Conservation (phyloP, 2,888 invertebrate genomes). For the Leptinotarsa tumamoca region DNA sequence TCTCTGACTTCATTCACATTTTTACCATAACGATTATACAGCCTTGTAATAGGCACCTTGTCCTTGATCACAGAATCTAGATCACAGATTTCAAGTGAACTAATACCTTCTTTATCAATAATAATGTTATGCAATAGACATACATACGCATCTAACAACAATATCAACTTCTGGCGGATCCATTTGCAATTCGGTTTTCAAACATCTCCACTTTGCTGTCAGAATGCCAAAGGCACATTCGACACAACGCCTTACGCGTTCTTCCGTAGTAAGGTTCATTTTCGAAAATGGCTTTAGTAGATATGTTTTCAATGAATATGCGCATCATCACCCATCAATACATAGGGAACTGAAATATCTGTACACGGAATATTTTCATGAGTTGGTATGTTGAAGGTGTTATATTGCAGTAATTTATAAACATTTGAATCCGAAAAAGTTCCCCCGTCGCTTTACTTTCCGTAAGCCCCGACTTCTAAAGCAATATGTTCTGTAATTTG, state of each 20-base stretch:
- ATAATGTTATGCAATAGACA: background rate
- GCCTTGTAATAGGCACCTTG: no score
- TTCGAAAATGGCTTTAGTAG: background rate
- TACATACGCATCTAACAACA: background rate
- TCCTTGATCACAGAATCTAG: no score
- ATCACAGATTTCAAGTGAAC: no score
- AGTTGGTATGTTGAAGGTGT: slow-evolving; percentile 15
- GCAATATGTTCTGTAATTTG: slow-evolving; percentile 19
- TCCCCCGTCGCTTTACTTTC: slow-evolving; percentile 11
- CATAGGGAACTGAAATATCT: background rate
- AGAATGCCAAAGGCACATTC: slow-evolving; percentile 3
- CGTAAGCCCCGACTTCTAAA: slow-evolving; percentile 25
- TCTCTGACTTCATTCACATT: no score
- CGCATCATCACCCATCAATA: slow-evolving; percentile 20
- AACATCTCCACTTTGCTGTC: no score
- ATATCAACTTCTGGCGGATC: slow-evolving; percentile 2
- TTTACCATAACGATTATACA: no score
- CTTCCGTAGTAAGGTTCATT: background rate
- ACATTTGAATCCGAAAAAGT: background rate
- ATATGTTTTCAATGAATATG: slow-evolving; percentile 7
- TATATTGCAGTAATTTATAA: background rate
- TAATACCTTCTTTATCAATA: slow-evolving; percentile 1
- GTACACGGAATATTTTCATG: slow-evolving; percentile 22
- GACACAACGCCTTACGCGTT: background rate
- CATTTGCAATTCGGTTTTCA: background rate